phyloP scores from a whole-genome alignment of 2,797 vertebrate genomes.

The Pipistrellus nathusii region DNA sequence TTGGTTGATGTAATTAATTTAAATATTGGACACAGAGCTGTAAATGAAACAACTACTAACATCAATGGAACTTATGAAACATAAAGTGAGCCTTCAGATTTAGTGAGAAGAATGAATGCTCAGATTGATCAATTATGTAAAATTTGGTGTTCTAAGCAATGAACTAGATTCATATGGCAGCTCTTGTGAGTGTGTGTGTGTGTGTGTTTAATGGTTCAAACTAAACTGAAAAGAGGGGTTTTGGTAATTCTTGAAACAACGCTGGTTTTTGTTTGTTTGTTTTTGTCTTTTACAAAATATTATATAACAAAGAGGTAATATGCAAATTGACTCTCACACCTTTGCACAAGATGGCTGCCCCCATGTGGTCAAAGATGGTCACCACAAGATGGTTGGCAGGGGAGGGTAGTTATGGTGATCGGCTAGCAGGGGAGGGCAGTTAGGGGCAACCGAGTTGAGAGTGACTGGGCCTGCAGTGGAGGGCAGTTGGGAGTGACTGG shows the following conservation, averaged over 20 bases:
- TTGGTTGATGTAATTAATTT: not conserved
- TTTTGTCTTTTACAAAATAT: not conserved
- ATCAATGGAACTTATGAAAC: not conserved
- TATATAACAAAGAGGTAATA: no score
- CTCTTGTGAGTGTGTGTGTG: not conserved
- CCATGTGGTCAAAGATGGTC: no score
- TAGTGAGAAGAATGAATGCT: not conserved
- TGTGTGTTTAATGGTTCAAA: not conserved
- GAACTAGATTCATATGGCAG: not conserved
- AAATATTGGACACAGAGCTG: not conserved
- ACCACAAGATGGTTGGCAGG: no score
- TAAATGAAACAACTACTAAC: not conserved
- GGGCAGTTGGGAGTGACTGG: no score
- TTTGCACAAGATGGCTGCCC: no score
- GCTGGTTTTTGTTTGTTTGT: not conserved
- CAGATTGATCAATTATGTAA: not conserved
- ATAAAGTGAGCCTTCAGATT: not conserved
- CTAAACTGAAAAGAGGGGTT: not conserved
- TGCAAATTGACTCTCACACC: no score
- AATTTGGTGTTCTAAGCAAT: not conserved
- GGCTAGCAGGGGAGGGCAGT: no score
- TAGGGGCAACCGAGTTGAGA: no score
- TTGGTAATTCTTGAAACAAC: slow-evolving; percentile 30
- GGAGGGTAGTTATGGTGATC: no score
- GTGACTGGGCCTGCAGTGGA: no score